Conservation (phyloP, 2,797 vertebrate species). For the Antennarius maculatus region DNA sequence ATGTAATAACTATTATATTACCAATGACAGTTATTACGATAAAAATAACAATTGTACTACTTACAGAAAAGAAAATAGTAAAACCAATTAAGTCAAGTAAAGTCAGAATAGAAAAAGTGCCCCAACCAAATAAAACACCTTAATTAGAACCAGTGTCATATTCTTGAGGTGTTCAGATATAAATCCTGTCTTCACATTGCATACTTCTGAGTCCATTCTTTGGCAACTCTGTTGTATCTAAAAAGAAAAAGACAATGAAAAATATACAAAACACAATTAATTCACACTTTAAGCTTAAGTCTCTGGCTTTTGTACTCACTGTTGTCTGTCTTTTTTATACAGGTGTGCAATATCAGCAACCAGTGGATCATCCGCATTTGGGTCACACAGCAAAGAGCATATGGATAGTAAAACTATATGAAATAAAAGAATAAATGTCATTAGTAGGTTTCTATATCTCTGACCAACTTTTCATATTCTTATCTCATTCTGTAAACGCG, state of each 20-base stretch:
- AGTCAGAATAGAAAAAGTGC: constrained; percentile 69
- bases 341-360: constrained; percentile 82
- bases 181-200: constrained; percentile 74
- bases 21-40: constrained; percentile 13
- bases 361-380: constrained; percentile 83
- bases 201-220: constrained; percentile 80
- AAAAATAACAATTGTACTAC: constrained; percentile 56
- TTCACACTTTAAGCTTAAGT: neutral
- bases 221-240: constrained; percentile 81
- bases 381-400: constrained; percentile 84
- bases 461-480: neutral
- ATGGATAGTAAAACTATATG: constrained; percentile 82
- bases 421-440: neutral
- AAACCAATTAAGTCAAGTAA: constrained; percentile 67
- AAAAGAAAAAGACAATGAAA: neutral
- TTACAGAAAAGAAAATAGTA: constrained; percentile 61
- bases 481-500: neutral
- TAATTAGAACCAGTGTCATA: constrained; percentile 65
- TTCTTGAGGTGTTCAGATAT: constrained; percentile 57
- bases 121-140: constrained; percentile 65
- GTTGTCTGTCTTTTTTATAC: constrained; percentile 81
- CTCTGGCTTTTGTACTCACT: constrained; percentile 55
- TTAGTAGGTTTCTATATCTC: neutral
- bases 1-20: neutral
- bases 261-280: neutral